Evolutionary conservation across 2,113 vertebrate genomes (phyloP).

Genomic region (Xiphias gladius): DNA sequence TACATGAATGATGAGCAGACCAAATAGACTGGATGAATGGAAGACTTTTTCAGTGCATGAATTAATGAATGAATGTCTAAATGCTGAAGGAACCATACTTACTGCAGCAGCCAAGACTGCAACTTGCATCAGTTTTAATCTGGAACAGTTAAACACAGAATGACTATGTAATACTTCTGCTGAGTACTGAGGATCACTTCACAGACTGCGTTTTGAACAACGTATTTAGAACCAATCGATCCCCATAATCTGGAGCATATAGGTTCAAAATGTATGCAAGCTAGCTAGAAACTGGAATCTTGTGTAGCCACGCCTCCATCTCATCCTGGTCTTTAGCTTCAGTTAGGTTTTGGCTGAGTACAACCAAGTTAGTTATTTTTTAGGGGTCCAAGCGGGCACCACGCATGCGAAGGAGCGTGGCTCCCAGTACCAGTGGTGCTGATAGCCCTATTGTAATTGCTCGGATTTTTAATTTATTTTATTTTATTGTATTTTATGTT

Average conservation of each 20-base stretch:
- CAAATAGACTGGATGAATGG: conserved; percentile 14
- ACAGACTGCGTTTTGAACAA: background rate
- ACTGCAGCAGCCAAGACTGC: background rate
- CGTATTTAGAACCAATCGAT: background rate
- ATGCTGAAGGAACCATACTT: background rate
- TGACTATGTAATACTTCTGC: background rate
- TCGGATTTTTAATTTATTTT: no score
- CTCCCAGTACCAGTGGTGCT: no score
- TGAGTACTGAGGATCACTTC: background rate
- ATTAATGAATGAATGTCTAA: conserved; percentile 27
- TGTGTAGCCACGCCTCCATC: no score
- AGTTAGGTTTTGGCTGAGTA: no score
- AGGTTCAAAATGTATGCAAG: background rate
- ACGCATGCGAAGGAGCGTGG: no score
- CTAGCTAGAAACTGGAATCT: background rate
- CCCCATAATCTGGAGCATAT: background rate
- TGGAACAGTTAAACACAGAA: background rate
- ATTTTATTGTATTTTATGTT: no score
- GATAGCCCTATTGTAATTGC: no score
- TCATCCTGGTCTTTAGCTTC: no score
- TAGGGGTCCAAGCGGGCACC: no score
- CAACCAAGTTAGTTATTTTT: no score
- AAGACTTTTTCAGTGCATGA: conserved; percentile 13
- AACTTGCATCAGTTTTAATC: background rate
- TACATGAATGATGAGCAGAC: conserved; percentile 23